Evolutionary conservation across 2,113 vertebrate genomes (phyloP), one percentile per base, ranked within the genome.

Genomic region (Narcine bancroftii): DNA sequence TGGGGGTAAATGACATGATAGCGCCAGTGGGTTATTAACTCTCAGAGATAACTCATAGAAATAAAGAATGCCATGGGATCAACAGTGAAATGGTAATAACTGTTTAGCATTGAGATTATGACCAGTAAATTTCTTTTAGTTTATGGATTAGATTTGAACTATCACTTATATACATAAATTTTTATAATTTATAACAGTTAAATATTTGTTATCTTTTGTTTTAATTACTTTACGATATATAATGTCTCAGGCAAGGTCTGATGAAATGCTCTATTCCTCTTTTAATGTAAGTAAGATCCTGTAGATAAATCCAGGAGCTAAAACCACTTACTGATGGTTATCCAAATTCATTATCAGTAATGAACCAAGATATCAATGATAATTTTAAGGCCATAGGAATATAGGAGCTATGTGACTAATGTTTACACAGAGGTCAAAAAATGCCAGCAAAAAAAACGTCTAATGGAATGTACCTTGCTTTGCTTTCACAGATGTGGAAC

Each of bases 41-140:
- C 26, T 10, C 19, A 47, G 45, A 45, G 76, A 45, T 79, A 53
- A 33, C 29, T 56, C 2, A 47, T 17, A n/a, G 33, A 2, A 79
- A 42, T 29, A 77, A 81, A 50, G 26, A 50, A 53, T 13, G 33
- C 2, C 0, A 13, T 21, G 3, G n/a, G 17, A 17, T 15, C 50
- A 85, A 85, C 13, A 1, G 50, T 85, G 17, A 85, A 85, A 29
- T 13, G 6, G 33, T 56, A 85, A 17, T 60, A 19, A 60, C n/a
- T 56, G 33, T 4, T 81, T 85, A 19, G 81, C 6, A n/a, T 85
- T 85, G n/a, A 85, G 81, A 85, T 85, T 85, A 83, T 29, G 50
- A 45, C 75, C 17, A 45, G 19, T 77, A 77, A 85, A 53, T 36
- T 85, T 47, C 29, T 60, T 56, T 85, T 50, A 7, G 81, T 85